phyloP scores from a whole-genome alignment of 2,888 invertebrate genomes.

The Oxycera nigricornis region DNA sequence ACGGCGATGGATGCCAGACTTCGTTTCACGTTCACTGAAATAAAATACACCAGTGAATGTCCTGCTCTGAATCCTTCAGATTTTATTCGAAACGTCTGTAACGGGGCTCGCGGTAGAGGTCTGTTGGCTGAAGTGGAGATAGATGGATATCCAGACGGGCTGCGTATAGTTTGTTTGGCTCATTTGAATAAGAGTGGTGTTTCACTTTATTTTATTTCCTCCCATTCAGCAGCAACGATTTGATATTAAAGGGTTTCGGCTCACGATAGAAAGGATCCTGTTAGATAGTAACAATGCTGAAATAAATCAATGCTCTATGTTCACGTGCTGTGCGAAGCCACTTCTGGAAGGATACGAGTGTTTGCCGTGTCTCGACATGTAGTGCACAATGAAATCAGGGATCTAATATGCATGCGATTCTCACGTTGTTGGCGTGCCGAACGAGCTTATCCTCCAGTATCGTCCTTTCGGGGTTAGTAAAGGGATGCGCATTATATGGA shows the following conservation, averaged over 20 bases:
- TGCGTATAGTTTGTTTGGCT: background rate
- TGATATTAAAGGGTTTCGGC: no score
- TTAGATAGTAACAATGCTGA: background rate
- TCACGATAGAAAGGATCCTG: background rate
- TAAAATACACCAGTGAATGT: background rate
- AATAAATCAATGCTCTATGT: background rate
- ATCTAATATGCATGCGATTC: conserved; percentile 5
- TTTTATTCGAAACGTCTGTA: background rate
- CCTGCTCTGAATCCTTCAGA: background rate
- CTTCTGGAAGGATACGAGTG: background rate
- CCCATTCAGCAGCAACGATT: background rate
- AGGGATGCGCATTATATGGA: background rate
- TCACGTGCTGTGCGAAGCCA: background rate
- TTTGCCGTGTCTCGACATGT: background rate
- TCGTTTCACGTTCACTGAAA: background rate
- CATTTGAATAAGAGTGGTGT: background rate
- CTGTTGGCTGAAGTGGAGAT: background rate
- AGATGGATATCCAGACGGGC: background rate
- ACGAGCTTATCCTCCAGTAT: background rate
- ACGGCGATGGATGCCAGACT: background rate
- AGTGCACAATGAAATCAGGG: background rate
- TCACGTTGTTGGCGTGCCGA: background rate
- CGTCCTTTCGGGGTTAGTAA: background rate
- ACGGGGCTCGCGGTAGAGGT: background rate
- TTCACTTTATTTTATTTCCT: background rate